phyloP scores from a whole-genome alignment of 2,888 invertebrate genomes.

The Aproaerema taeniolella region DNA sequence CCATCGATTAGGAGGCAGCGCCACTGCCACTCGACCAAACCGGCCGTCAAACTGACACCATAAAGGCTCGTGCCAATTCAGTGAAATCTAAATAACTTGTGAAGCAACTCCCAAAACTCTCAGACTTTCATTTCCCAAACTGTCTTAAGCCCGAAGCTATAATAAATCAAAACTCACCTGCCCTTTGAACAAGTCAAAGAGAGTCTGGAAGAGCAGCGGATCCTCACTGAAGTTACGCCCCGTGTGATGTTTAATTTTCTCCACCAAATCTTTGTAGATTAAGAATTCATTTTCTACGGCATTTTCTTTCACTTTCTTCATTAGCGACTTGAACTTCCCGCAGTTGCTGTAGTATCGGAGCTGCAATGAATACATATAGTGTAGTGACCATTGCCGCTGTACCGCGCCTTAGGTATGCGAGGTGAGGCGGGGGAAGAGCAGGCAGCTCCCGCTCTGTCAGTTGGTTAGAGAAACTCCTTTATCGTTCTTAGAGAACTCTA shows the following conservation, averaged over 20 bases:
- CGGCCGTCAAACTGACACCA: too few species aligned
- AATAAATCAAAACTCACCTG: constrained; percentile 31
- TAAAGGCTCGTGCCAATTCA: too few species aligned
- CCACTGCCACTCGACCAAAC: too few species aligned
- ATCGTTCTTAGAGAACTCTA: too few species aligned
- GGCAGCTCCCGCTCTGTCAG: too few species aligned
- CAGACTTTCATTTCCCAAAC: neutral
- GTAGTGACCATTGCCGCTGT: too few species aligned
- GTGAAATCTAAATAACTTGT: neutral
- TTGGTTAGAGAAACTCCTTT: too few species aligned
- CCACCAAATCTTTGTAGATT: constrained; percentile 46
- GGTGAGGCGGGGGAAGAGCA: too few species aligned
- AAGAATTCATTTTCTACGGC: constrained; percentile 45
- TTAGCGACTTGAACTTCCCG: constrained; percentile 39
- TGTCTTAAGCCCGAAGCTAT: neutral
- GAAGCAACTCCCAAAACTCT: neutral
- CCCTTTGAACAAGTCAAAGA: constrained; percentile 55
- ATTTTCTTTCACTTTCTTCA: constrained; percentile 42
- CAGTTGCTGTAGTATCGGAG: constrained; percentile 67
- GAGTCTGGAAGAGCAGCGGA: constrained; percentile 46
- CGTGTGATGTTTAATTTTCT: constrained; percentile 41
- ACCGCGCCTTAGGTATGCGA: too few species aligned
- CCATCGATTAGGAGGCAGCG: too few species aligned
- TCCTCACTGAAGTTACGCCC: constrained; percentile 57
- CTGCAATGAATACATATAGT: too few species aligned